These are phyloP conservation scores for Pachliopta kotzebuea DNA, from an alignment of 2,888 invertebrate species.

Conservation along the genomic window DNA sequence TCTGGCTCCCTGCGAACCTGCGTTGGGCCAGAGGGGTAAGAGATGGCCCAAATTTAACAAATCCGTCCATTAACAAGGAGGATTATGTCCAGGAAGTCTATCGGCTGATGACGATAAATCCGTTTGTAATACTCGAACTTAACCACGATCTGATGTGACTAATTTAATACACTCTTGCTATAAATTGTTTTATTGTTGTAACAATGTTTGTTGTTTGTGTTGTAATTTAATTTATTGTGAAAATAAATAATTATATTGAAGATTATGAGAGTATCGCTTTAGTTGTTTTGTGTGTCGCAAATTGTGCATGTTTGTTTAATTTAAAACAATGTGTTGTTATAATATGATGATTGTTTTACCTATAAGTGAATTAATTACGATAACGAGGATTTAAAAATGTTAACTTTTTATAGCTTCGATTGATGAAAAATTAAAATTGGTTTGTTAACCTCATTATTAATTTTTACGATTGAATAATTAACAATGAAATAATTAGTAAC, in stretches of 20 bases:
- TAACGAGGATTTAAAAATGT: too few species aligned
- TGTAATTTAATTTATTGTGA: neutral
- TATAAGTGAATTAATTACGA: neutral
- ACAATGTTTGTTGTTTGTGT: neutral
- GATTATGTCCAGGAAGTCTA: too few species aligned
- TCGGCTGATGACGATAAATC: too few species aligned
- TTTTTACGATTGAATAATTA: too few species aligned
- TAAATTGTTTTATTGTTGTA: neutral
- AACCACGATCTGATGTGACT: slow-evolving; percentile 2
- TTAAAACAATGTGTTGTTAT: neutral
- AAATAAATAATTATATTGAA: neutral
- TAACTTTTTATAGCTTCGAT: neutral
- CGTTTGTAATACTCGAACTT: neutral
- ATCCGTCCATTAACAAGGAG: too few species aligned
- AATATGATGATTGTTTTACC: neutral
- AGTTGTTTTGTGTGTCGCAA: slow-evolving; percentile 17
- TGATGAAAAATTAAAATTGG: neutral
- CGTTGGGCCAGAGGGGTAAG: too few species aligned
- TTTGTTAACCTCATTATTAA: too few species aligned
- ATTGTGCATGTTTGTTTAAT: slow-evolving; percentile 23
- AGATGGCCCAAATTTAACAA: too few species aligned
- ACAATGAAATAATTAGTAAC: too few species aligned
- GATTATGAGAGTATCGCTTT: slow-evolving; percentile 16
- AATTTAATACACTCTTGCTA: slow-evolving; percentile 6
- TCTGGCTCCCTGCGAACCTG: too few species aligned